These are phyloP conservation scores for Athene cunicularia DNA, from an alignment of 2,113 vertebrate genomes.

Conservation along the genomic window DNA sequence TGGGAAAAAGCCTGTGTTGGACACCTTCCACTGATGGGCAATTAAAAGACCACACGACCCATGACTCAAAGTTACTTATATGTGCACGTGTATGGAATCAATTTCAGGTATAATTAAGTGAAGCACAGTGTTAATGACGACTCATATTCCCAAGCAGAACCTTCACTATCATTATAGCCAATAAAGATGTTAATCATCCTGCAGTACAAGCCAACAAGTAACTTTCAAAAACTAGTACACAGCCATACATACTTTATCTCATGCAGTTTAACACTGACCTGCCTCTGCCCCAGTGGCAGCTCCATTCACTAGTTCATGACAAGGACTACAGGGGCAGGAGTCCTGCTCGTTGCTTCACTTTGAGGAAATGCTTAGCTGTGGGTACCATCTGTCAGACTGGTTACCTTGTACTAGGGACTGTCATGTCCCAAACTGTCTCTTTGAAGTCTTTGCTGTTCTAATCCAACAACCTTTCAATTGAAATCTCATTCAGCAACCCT, in stretches of 20 bases:
- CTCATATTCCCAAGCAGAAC: conserved; percentile 39
- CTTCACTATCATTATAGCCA: conserved; percentile 52
- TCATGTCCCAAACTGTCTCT: background rate
- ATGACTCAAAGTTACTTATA: background rate
- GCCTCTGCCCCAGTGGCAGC: background rate
- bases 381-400: background rate
- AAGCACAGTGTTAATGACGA: background rate
- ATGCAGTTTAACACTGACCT: background rate
- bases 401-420: background rate
- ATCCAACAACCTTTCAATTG: background rate
- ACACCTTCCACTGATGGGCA: conserved; percentile 13
- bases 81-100: background rate
- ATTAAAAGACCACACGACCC: conserved; percentile 7
- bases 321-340: background rate
- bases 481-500: background rate
- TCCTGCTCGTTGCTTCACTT: background rate
- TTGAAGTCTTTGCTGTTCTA: background rate
- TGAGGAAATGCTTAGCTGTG: background rate
- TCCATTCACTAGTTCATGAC: background rate
- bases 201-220: background rate
- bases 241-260: background rate
- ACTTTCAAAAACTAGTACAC: conserved; percentile 6
- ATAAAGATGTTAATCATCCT: conserved; percentile 26
- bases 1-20: background rate
- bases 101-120: conserved; percentile 48